These are phyloP conservation scores for Emydoidea blandingii DNA, from an alignment of 2,797 vertebrate species.

Conservation along the genomic window DNA sequence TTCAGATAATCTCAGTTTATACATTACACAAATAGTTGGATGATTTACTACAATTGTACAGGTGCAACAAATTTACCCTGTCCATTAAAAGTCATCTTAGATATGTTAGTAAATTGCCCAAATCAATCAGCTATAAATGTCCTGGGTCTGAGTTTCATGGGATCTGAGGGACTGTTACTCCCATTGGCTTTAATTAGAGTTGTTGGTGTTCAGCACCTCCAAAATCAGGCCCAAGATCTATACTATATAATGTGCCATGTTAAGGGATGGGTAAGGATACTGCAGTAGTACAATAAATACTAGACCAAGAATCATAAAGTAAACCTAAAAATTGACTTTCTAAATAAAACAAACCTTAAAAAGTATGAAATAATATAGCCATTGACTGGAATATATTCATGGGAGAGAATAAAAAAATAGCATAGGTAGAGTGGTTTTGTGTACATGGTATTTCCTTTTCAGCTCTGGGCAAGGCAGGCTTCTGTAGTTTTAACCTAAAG, in stretches of 20 bases:
- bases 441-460: neutral
- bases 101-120: conserved; percentile 21
- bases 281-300: neutral
- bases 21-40: neutral
- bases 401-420: neutral
- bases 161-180: neutral
- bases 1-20: neutral
- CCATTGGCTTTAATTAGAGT: conserved; percentile 3
- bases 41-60: neutral
- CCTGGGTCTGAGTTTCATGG: neutral
- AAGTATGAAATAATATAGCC: neutral
- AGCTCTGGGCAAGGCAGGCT: neutral
- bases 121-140: neutral
- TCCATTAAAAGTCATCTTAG: neutral
- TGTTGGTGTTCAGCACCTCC: neutral
- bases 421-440: neutral
- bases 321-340: neutral
- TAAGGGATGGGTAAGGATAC: neutral
- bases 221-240: neutral
- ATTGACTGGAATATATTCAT: neutral
- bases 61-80: neutral
- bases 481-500: neutral
- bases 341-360: neutral
- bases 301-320: neutral
- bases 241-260: neutral